These are phyloP conservation scores for Ferdinandea cuprea DNA, from an alignment of 2,888 invertebrate species.

Conservation along the genomic window DNA sequence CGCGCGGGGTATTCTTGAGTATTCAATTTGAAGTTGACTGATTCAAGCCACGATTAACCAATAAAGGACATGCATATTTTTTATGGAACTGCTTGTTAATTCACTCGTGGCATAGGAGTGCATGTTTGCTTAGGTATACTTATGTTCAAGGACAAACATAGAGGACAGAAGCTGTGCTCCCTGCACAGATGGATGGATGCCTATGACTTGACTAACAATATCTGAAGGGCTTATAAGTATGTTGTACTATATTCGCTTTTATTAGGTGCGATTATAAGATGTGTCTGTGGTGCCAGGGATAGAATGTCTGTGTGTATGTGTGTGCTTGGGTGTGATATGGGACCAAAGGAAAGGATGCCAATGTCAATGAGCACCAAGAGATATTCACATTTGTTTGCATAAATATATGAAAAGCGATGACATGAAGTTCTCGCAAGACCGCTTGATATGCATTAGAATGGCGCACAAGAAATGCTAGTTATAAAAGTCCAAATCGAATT, in stretches of 20 bases:
- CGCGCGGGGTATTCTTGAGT: too few species aligned
- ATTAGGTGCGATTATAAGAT: slow-evolving; percentile 74
- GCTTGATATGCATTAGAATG: slow-evolving; percentile 76
- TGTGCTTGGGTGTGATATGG: slow-evolving; percentile 53
- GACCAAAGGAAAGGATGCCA: slow-evolving; percentile 73
- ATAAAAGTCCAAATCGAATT: slow-evolving; percentile 56
- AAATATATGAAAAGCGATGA: slow-evolving; percentile 28
- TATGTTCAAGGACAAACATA: slow-evolving; percentile 36
- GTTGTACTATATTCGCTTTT: slow-evolving; percentile 36
- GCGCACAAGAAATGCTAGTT: slow-evolving; percentile 55
- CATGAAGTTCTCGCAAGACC: slow-evolving; percentile 21
- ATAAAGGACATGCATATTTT: slow-evolving; percentile 36
- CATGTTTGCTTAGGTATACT: slow-evolving; percentile 56
- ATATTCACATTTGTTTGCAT: slow-evolving; percentile 53
- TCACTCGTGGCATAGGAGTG: slow-evolving; percentile 38
- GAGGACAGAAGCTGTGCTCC: slow-evolving; percentile 7
- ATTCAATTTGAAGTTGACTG: slow-evolving; percentile 40
- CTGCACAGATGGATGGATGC: slow-evolving; percentile 12
- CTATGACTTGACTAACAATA: slow-evolving; percentile 64
- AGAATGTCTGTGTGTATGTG: background rate
- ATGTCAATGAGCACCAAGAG: slow-evolving; percentile 64
- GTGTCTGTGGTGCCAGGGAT: slow-evolving; percentile 72
- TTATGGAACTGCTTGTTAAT: slow-evolving; percentile 33
- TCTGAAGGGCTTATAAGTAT: slow-evolving; percentile 63
- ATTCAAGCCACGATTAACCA: slow-evolving; percentile 59